Evolutionary conservation across 2,888 invertebrate genomes (phyloP), one percentile per base, ranked within the genome.

Genomic region (Lasioglossum leucozonium): DNA sequence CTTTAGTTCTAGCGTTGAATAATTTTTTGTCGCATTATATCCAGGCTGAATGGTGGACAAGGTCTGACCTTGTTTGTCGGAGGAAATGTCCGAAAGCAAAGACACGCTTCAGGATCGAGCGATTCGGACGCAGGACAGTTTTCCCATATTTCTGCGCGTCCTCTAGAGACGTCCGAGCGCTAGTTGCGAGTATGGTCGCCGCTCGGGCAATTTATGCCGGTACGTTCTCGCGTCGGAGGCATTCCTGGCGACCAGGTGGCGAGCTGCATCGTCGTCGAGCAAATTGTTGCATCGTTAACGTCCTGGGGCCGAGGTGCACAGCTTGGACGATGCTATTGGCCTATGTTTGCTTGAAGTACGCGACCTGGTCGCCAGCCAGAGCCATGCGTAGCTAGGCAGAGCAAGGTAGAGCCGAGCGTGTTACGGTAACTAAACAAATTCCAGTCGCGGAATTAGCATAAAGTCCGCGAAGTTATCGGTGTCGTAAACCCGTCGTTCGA

Each of bases 351-450:
- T 77, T 30, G 71, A 16, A 0, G 69, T 62, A 55, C 2, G 47
- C 37, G 72, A 72, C 16, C 44, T 55, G 51, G 37, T 22, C 4
- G 67, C 37, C 22, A 22, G 47, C n/a, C 22, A 55, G 58, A 47
- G 62, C 4, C 13, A 34, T 3, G 34, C 34, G 3, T 11, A n/a
- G 22, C 8, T 13, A 42, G 26, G 13, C 30, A 34, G 13, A 16
- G 62, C 5, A 16, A 65, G 58, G 65, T 16, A 67, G 18, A n/a
- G n/a, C 18, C 22, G 22, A 67, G 69, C 72, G 65, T 44, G 77
- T 77, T 74, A 77, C 73, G 73, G 58, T 55, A 74, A 84, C 77
- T n/a, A 79, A 80, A 77, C 51, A 71, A 77, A 85, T 85, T 77
- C 47, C 55, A 75, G 79, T 16, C 77, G 65, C 30, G 69, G 65